phyloP scores from a whole-genome alignment of 2,888 invertebrate species.

The Lycophotia porphyrea region DNA sequence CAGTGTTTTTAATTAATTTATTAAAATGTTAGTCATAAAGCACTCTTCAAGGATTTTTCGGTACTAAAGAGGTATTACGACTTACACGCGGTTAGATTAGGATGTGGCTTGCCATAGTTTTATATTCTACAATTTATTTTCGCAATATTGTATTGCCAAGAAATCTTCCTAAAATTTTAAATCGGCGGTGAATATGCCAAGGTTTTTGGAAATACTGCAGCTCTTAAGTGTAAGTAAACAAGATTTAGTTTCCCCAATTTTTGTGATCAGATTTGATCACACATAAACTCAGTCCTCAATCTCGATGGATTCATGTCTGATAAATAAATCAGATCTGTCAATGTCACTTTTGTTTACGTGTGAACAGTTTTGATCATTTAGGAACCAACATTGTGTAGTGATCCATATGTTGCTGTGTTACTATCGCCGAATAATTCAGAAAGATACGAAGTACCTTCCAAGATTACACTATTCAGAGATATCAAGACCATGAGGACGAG shows the following conservation, averaged over 20 bases:
- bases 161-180: neutral
- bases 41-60: conserved; percentile 28
- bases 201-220: neutral
- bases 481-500: neutral
- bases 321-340: conserved; percentile 3
- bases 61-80: conserved; percentile 9
- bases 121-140: conserved; percentile 1
- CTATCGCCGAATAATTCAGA: neutral
- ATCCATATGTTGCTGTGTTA: too few species aligned
- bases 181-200: neutral
- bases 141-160: neutral
- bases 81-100: conserved; percentile 21
- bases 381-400: neutral
- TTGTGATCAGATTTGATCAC: conserved; percentile 2
- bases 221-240: neutral
- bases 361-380: neutral
- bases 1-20: neutral
- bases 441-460: neutral
- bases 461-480: neutral
- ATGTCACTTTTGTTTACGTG: neutral
- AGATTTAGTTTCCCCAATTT: neutral
- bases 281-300: neutral
- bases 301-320: conserved; percentile 5
- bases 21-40: conserved; percentile 9
- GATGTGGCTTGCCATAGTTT: conserved; percentile 38